A percentile compares a stretch with the other conserved stretches of the same genome.
phyloP scores from a whole-genome alignment of 2,797 vertebrate species.

The Gymnothorax reevesii region DNA sequence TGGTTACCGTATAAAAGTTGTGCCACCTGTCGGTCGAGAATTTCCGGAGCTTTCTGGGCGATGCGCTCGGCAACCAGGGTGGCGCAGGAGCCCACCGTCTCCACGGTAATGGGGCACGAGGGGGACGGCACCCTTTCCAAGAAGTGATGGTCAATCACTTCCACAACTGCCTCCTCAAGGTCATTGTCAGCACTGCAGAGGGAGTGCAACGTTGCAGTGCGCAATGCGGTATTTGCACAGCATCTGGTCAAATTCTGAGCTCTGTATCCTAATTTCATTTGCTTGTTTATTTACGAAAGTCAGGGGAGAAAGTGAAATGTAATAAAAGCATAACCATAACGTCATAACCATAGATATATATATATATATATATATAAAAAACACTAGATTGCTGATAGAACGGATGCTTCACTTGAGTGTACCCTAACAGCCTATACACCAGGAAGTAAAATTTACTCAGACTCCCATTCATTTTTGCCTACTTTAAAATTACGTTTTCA shows the following conservation, averaged over 20 bases:
- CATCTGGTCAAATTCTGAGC: not conserved
- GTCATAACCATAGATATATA: too few species aligned
- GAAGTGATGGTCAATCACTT: slow-evolving; percentile 85
- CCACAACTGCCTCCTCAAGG: slow-evolving; percentile 80
- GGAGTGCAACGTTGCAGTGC: not conserved
- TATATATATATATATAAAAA: too few species aligned
- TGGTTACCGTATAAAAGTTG: slow-evolving; percentile 82
- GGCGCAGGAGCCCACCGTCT: slow-evolving; percentile 86
- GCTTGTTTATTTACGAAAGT: too few species aligned
- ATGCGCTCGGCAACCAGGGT: slow-evolving; percentile 87
- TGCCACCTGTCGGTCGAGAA: slow-evolving; percentile 78
- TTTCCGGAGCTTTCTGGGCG: slow-evolving; percentile 73
- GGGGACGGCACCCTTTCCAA: slow-evolving; percentile 67
- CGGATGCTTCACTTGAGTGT: too few species aligned
- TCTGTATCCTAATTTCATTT: not conserved
- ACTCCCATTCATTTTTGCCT: too few species aligned
- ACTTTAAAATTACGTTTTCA: too few species aligned
- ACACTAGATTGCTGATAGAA: too few species aligned
- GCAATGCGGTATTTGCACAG: not conserved
- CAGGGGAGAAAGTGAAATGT: too few species aligned
- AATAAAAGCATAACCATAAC: too few species aligned
- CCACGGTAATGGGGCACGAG: slow-evolving; percentile 72
- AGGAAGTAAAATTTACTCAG: too few species aligned
- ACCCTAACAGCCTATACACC: too few species aligned
- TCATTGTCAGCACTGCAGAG: slow-evolving; percentile 71